Evolutionary conservation across 2,888 invertebrate genomes (phyloP).

Genomic region (Mythimna impura): DNA sequence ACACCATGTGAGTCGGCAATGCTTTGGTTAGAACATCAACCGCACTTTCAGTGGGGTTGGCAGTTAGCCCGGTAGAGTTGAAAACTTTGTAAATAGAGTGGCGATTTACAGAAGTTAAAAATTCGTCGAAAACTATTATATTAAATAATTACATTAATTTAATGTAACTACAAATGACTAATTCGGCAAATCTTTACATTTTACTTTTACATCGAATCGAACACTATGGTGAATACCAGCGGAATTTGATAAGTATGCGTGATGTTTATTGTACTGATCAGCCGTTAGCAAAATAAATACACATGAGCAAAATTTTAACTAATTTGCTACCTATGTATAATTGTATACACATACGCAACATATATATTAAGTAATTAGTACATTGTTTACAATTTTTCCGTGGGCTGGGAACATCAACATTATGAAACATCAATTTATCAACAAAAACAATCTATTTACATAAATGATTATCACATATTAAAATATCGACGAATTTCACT

Average conservation of each 20-base stretch:
- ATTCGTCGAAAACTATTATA: constrained; percentile 82
- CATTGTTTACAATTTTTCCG: constrained; percentile 72
- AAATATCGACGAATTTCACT: constrained; percentile 81
- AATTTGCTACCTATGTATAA: constrained; percentile 56
- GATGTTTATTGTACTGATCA: constrained; percentile 57
- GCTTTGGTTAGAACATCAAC: constrained; percentile 65
- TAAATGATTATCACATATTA: constrained; percentile 75
- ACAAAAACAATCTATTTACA: constrained; percentile 87
- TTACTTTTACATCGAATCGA: constrained; percentile 80
- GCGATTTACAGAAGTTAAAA: constrained; percentile 79
- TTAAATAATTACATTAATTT: constrained; percentile 70
- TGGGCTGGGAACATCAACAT: constrained; percentile 86
- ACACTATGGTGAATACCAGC: constrained; percentile 85
- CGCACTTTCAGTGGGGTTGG: constrained; percentile 70
- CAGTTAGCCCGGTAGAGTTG: constrained; percentile 73
- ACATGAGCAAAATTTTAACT: constrained; percentile 58
- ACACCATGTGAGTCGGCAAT: constrained; percentile 75
- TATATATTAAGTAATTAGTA: constrained; percentile 65
- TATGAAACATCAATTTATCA: constrained; percentile 86
- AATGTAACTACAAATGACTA: constrained; percentile 85
- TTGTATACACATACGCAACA: constrained; percentile 57
- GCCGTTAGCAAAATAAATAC: constrained; percentile 66
- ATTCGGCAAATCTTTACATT: constrained; percentile 86
- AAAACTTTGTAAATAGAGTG: constrained; percentile 78
- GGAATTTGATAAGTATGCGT: constrained; percentile 62